Conservation (phyloP, 2,113 vertebrate genomes). For the Thunnus thynnus region DNA sequence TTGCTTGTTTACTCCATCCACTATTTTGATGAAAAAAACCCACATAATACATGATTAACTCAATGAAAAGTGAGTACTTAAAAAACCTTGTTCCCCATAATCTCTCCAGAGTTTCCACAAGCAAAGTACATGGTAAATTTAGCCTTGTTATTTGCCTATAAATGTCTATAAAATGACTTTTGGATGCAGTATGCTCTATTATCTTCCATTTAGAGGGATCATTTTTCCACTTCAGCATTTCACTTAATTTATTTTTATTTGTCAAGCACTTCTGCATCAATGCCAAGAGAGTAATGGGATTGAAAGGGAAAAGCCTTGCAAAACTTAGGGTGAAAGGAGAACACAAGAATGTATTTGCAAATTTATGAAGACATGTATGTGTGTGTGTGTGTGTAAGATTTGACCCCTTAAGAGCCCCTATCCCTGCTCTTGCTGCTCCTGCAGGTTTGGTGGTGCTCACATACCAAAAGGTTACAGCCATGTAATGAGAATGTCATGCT, state of each 20-base stretch:
- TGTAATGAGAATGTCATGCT: slow-evolving; percentile 73
- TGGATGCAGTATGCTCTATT: slow-evolving; percentile 35
- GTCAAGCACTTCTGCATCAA: slow-evolving; percentile 4
- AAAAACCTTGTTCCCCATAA: slow-evolving; percentile 32
- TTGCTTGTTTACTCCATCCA: slow-evolving; percentile 31
- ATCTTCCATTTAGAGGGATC: slow-evolving; percentile 16
- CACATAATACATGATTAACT: slow-evolving; percentile 18
- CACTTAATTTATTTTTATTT: slow-evolving; percentile 48
- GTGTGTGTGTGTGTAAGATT: slow-evolving; percentile 1
- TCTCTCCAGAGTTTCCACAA: slow-evolving; percentile 44
- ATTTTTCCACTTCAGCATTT: slow-evolving; percentile 23
- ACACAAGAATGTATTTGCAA: neutral
- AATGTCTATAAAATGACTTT: slow-evolving; percentile 29
- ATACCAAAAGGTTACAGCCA: slow-evolving; percentile 60
- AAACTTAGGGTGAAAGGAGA: neutral
- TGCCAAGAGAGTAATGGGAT: neutral
- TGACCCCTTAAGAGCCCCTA: slow-evolving; percentile 14
- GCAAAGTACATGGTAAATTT: slow-evolving; percentile 29
- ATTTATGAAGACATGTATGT: slow-evolving; percentile 26
- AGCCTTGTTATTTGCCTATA: slow-evolving; percentile 44
- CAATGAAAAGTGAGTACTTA: slow-evolving; percentile 15
- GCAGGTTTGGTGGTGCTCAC: slow-evolving; percentile 47
- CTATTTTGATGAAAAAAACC: neutral
- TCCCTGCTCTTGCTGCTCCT: slow-evolving; percentile 25
- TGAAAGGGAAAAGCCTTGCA: neutral